These are phyloP conservation scores for Fundulus diaphanus DNA, from an alignment of 2,797 vertebrate species.

Conservation along the genomic window DNA sequence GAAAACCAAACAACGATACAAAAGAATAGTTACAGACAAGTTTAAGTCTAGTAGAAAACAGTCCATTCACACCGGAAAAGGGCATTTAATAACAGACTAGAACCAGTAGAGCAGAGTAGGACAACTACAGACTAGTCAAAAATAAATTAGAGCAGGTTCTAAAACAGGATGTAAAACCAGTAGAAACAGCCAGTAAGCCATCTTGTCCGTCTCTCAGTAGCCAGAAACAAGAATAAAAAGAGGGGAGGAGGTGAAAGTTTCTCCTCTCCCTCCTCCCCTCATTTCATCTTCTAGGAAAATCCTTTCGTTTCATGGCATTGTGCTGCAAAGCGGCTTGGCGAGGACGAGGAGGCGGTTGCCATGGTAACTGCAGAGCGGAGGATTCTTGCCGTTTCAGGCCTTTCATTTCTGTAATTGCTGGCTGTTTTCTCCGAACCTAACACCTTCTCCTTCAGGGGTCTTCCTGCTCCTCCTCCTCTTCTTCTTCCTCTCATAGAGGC, in stretches of 20 bases:
- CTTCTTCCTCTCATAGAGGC: constrained; percentile 57
- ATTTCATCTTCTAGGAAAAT: constrained; percentile 69
- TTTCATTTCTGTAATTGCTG: constrained; percentile 87
- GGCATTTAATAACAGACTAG: too few species aligned
- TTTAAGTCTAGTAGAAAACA: background rate
- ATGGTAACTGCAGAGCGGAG: constrained; percentile 89
- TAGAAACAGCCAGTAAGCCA: background rate
- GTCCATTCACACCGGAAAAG: too few species aligned
- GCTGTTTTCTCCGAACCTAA: constrained; percentile 78
- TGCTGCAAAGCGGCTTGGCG: constrained; percentile 59
- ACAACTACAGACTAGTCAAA: background rate
- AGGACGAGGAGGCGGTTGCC: constrained; percentile 75
- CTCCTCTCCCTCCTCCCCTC: constrained; percentile 12
- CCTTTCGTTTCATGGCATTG: constrained; percentile 77
- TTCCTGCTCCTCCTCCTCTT: constrained; percentile 20
- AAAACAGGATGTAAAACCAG: background rate
- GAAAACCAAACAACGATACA: background rate
- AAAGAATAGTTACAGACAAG: background rate
- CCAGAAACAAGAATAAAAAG: background rate
- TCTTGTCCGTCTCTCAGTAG: background rate
- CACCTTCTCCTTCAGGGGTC: constrained; percentile 75
- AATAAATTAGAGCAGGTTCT: background rate
- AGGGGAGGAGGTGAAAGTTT: background rate
- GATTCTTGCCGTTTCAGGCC: constrained; percentile 88
- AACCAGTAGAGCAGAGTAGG: too few species aligned